A percentile compares a stretch with the other conserved stretches of the same genome.
These are phyloP conservation scores for Dendrolimus punctatus DNA, from an alignment of 1,140 invertebrate species.

Conservation along the genomic window DNA sequence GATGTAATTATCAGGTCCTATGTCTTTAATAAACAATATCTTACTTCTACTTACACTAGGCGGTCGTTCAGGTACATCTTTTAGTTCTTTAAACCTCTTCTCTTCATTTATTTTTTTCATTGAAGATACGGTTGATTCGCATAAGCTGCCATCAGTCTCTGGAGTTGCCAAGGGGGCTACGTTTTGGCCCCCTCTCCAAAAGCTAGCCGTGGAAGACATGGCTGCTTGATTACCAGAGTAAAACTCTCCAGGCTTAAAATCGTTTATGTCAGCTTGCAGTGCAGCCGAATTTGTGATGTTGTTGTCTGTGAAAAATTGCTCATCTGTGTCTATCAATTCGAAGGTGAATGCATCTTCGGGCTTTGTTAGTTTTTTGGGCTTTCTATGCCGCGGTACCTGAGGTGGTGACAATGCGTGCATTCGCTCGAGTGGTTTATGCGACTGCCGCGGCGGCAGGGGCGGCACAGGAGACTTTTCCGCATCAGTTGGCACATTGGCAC, in stretches of 20 bases:
- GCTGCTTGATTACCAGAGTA: constrained; percentile 51
- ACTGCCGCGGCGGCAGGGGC: constrained; percentile 61
- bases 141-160: constrained; percentile 74
- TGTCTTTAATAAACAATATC: constrained; percentile 74
- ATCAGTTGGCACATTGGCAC: constrained; percentile 63
- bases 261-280: constrained; percentile 50
- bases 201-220: constrained; percentile 50
- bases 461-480: constrained; percentile 64
- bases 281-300: constrained; percentile 56
- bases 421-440: constrained; percentile 77
- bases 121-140: constrained; percentile 67
- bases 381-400: constrained; percentile 72
- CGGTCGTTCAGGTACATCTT: constrained; percentile 58
- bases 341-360: constrained; percentile 83
- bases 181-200: constrained; percentile 50
- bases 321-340: constrained; percentile 85
- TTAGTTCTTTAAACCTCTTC: constrained; percentile 50
- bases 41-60: constrained; percentile 71
- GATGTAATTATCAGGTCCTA: constrained; percentile 79
- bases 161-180: constrained; percentile 75
- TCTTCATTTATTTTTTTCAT: constrained; percentile 63
- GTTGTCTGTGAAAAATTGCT: constrained; percentile 67
- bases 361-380: constrained; percentile 73
- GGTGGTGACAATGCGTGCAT: constrained; percentile 73
- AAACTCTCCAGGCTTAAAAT: constrained; percentile 68